These are phyloP conservation scores for Hirtodrosophila duncani DNA, from an alignment of 2,888 invertebrate genomes.

Conservation along the genomic window DNA sequence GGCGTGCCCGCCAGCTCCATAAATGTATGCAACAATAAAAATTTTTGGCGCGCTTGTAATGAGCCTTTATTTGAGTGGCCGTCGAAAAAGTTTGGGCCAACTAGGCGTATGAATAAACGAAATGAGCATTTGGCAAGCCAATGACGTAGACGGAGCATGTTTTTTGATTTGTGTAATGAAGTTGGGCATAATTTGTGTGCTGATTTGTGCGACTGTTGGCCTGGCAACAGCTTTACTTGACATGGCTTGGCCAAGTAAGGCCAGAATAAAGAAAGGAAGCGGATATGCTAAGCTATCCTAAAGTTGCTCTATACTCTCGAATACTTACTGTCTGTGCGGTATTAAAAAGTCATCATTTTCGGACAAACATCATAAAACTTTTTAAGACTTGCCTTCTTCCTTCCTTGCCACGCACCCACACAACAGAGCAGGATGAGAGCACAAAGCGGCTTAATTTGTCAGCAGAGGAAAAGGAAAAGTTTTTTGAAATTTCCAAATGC, in stretches of 20 bases:
- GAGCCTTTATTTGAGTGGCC: slow-evolving; percentile 34
- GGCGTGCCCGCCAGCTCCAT: slow-evolving; percentile 6
- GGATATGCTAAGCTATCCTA: too few relatives aligned
- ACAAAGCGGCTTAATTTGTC: slow-evolving; percentile 57
- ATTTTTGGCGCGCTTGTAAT: slow-evolving; percentile 40
- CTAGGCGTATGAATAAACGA: slow-evolving; percentile 55
- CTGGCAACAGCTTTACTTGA: slow-evolving; percentile 14
- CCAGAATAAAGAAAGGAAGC: slow-evolving; percentile 28
- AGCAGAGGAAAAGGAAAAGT: slow-evolving; percentile 28
- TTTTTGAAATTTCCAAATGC: slow-evolving; percentile 3
- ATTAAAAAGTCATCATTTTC: slow-evolving; percentile 30
- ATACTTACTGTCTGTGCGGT: slow-evolving; percentile 16
- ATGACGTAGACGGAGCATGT: slow-evolving; percentile 20
- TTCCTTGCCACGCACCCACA: too few relatives aligned
- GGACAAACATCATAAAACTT: slow-evolving; percentile 13
- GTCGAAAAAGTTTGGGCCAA: slow-evolving; percentile 24
- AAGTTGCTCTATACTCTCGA: slow-evolving; percentile 15
- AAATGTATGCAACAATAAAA: slow-evolving; percentile 54
- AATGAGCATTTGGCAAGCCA: slow-evolving; percentile 29
- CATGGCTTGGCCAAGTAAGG: slow-evolving; percentile 9
- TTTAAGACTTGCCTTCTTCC: too few relatives aligned
- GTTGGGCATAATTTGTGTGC: slow-evolving; percentile 11
- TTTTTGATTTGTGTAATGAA: slow-evolving; percentile 42
- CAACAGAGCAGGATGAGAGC: slow-evolving; percentile 7
- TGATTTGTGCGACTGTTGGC: background rate